A percentile compares a stretch with the other conserved stretches of the same genome.
phyloP scores from a whole-genome alignment of 2,113 vertebrate species.

The Setophaga coronata region DNA sequence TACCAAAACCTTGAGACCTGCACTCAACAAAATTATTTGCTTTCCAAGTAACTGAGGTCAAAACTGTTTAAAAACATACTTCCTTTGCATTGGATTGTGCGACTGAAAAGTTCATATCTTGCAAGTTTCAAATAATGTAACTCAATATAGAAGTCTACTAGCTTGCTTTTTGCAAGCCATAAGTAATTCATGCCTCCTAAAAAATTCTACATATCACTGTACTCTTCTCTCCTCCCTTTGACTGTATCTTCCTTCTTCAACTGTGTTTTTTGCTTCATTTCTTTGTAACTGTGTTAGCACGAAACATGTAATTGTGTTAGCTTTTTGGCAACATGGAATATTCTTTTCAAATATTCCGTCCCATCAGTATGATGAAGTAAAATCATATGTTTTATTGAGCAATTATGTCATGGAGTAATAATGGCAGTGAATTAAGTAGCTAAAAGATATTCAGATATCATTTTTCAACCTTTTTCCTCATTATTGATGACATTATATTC shows the following conservation, averaged over 20 bases:
- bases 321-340: background rate
- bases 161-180: background rate
- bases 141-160: background rate
- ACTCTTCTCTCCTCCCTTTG: background rate
- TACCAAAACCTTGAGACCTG: background rate
- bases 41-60: background rate
- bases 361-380: background rate
- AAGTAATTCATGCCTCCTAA: background rate
- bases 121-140: background rate
- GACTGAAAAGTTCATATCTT: background rate
- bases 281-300: background rate
- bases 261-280: background rate
- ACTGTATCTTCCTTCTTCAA: background rate
- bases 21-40: background rate
- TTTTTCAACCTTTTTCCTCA: background rate
- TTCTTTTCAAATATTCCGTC: background rate
- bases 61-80: background rate
- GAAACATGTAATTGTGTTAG: background rate
- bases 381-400: background rate
- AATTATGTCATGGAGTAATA: background rate
- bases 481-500: background rate
- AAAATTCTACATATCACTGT: background rate
- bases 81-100: background rate
- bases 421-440: background rate
- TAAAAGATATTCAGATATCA: background rate